Evolutionary conservation across 2,113 vertebrate genomes (phyloP), one percentile per base, ranked within the genome.

Genomic region (Zeus faber): DNA sequence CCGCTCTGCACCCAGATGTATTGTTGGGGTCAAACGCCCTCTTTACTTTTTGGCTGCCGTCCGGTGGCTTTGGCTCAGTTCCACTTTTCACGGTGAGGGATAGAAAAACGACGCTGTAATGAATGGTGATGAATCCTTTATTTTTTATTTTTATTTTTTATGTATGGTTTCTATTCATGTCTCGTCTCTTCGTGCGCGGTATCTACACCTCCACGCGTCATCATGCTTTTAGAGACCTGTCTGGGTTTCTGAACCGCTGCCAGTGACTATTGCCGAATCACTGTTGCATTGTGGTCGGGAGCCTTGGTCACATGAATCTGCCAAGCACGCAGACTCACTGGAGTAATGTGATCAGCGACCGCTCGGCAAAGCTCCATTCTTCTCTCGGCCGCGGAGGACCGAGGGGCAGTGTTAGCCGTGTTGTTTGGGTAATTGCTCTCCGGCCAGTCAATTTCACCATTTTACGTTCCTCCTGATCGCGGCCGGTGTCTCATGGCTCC

Each of bases 341-440:
- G 61, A 52, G 68, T 80, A 80, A 85, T 83, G 77, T 79, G 74
- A 85, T 81, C 69, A 78, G 73, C 27, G 49, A 67, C 41, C 23
- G 54, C 57, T 60, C 63, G 55, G 55, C 46, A 57, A 44, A 47
- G 63, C 64, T 20, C 64, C 16, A 57, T 69, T 29, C 24, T 43
- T 48, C 1, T 47, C 22, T 22, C 35, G 31, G 49, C 29, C 45
- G 10, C 57, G 56, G 72, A 51, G 18, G n/a, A 18, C 14, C 24
- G 46, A 33, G 20, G 40, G 48, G 45, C 29, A 48, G 59, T n/a
- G 49, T 6, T 65, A 43, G 40, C 53, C 45, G 16, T 73, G 66
- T 77, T 62, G 53, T 61, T 65, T 55, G 75, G 35, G 63, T 65
- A 37, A 33, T 41, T 74, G 35, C 31, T 46, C 48, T 41, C 24